Percentiles rank a stretch among this genome's conserved stretches.
Evolutionary conservation across 2,113 vertebrate genomes (phyloP).

Genomic region (Tragelaphus imberbis): DNA sequence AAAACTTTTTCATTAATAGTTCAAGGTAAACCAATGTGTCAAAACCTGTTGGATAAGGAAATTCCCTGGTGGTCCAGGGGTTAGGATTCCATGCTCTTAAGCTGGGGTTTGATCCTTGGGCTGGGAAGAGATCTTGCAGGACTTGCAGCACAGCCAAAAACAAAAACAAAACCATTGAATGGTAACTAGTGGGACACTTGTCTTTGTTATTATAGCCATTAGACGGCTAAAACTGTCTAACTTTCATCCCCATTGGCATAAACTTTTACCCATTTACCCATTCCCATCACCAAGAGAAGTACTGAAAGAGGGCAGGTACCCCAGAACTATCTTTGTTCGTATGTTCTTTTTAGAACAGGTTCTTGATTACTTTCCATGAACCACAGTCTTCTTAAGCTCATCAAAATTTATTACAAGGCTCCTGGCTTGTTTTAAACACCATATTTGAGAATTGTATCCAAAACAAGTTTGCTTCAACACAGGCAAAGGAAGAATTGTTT

Average conservation of each 20-base stretch:
- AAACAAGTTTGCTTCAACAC: not conserved
- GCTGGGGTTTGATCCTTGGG: not conserved
- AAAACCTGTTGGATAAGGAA: not conserved
- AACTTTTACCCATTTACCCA: not conserved
- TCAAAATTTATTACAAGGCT: not conserved
- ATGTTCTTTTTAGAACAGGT: not conserved
- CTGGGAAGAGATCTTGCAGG: not conserved
- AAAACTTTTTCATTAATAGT: not conserved
- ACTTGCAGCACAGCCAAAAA: not conserved
- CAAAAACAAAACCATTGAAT: not conserved
- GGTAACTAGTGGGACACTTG: not conserved
- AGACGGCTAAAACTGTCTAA: not conserved
- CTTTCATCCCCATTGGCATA: not conserved
- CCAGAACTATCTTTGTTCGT: not conserved
- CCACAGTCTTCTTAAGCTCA: not conserved
- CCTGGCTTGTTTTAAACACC: not conserved
- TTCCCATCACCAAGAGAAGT: not conserved
- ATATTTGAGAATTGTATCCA: not conserved
- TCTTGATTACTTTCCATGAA: not conserved
- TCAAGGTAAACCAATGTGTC: not conserved
- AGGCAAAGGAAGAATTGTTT: not conserved
- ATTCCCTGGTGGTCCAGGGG: not conserved
- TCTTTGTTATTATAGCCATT: not conserved
- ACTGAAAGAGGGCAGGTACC: not conserved
- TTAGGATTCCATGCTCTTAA: not conserved